These are phyloP conservation scores for Spongilla lacustris DNA, from an alignment of 37 sponge, comb jelly and placozoan species.

Conservation along the genomic window DNA sequence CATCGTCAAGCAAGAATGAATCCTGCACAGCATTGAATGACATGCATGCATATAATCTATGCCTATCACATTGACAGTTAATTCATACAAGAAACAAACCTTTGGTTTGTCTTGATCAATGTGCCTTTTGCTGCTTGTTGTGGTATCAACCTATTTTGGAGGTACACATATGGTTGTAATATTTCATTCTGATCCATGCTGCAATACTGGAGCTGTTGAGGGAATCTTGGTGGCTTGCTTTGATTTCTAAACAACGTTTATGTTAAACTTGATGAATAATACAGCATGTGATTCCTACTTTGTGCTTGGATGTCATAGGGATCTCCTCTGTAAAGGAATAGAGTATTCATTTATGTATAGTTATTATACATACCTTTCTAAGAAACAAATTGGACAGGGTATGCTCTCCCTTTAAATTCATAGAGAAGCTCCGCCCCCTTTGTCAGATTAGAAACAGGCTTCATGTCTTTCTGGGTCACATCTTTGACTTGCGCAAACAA, in stretches of 20 bases:
- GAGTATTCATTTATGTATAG: neutral
- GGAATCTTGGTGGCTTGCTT: conserved; percentile 1
- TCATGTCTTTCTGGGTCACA: neutral
- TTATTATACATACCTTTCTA: neutral
- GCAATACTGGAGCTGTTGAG: neutral
- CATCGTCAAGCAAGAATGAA: neutral
- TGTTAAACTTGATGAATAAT: neutral
- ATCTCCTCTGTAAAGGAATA: neutral
- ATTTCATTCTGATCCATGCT: conserved; percentile 1
- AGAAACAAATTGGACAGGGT: neutral
- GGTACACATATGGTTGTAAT: neutral
- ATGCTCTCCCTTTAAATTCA: neutral
- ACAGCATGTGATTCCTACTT: neutral
- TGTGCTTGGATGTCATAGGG: neutral
- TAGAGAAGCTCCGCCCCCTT: neutral
- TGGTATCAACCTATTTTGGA: neutral
- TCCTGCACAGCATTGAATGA: neutral
- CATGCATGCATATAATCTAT: neutral
- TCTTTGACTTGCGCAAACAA: neutral
- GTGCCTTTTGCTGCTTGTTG: neutral
- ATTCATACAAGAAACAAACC: neutral
- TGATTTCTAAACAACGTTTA: neutral
- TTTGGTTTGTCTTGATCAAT: neutral
- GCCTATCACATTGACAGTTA: neutral
- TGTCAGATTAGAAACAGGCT: neutral